Conservation (phyloP, 2,113 vertebrate species). For the Seriola rivoliana region DNA sequence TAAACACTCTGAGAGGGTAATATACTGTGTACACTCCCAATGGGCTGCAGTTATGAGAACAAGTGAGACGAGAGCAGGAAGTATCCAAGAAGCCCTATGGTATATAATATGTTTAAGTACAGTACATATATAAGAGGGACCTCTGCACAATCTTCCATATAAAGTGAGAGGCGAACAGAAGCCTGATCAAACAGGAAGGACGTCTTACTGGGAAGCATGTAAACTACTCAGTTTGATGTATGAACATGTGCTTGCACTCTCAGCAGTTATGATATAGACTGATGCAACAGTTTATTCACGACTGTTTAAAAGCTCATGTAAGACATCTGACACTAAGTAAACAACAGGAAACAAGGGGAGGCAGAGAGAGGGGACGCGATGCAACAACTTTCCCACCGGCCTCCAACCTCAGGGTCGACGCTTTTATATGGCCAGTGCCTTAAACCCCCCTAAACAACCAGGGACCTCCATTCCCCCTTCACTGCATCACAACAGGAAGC, state of each 20-base stretch:
- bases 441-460: neutral
- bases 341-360: neutral
- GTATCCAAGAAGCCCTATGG: neutral
- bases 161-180: neutral
- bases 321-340: too few relatives aligned
- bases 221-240: conserved; percentile 12
- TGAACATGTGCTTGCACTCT: neutral
- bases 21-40: neutral
- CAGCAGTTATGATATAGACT: neutral
- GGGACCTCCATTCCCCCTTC: neutral
- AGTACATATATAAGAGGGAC: neutral
- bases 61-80: neutral
- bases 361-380: neutral
- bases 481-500: neutral
- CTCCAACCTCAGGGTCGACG: neutral
- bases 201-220: neutral
- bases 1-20: conserved; percentile 34
- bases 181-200: conserved; percentile 1
- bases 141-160: conserved; percentile 11
- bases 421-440: neutral
- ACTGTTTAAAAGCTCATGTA: too few relatives aligned
- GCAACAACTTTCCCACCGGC: neutral
- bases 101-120: neutral
- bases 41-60: neutral
- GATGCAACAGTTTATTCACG: neutral